Conservation (phyloP, 2,113 vertebrate genomes). For the Stegastes partitus region DNA sequence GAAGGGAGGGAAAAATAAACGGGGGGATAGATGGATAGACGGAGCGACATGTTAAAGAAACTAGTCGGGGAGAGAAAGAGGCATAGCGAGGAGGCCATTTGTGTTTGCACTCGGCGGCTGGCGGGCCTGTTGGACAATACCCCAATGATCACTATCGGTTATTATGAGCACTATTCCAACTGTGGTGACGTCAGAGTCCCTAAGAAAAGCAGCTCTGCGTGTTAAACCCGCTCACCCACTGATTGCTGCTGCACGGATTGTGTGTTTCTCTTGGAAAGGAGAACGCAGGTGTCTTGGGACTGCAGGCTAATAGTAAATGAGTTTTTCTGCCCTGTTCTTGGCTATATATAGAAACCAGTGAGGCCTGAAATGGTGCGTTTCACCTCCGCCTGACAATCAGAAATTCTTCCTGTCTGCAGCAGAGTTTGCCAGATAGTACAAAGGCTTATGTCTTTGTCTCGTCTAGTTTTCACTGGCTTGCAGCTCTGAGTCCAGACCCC, state of each 20-base stretch:
- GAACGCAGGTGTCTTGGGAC: constrained; percentile 66
- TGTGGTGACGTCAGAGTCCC: constrained; percentile 63
- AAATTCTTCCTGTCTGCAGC: constrained; percentile 68
- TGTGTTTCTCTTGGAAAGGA: constrained; percentile 76
- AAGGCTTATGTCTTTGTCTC: constrained; percentile 39
- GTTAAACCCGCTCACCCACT: constrained; percentile 30
- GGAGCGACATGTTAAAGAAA: constrained; percentile 64
- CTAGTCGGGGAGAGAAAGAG: constrained; percentile 40
- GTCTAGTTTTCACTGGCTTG: constrained; percentile 10
- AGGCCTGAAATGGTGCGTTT: constrained; percentile 67
- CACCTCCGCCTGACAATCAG: constrained; percentile 57
- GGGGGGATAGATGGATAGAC: constrained; percentile 66
- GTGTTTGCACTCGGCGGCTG: constrained; percentile 65
- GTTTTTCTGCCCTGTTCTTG: constrained; percentile 39
- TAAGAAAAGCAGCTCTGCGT: constrained; percentile 53
- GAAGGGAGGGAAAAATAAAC: constrained; percentile 83
- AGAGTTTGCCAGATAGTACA: constrained; percentile 45
- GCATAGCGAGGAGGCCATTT: constrained; percentile 30
- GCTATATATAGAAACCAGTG: constrained; percentile 63
- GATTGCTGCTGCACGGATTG: constrained; percentile 43
- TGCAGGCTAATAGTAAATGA: constrained; percentile 65
- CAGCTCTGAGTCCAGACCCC: neutral
- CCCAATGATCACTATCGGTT: constrained; percentile 65
- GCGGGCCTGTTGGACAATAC: constrained; percentile 70
- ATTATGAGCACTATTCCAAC: constrained; percentile 51